These are phyloP conservation scores for Neomonachus schauinslandi DNA, from an alignment of 2,113 vertebrate genomes.

Conservation along the genomic window DNA sequence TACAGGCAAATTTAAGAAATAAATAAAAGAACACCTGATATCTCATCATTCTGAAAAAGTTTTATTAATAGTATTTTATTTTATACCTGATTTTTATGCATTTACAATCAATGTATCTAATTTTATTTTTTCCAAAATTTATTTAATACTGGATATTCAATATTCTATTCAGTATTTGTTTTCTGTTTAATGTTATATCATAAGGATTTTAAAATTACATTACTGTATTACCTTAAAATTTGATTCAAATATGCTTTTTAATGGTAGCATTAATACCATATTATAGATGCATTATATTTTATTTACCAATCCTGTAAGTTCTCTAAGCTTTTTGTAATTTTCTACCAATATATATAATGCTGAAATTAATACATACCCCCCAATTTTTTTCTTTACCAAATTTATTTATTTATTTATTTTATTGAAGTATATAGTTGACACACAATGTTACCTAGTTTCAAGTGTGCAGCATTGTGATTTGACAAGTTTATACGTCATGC, in stretches of 20 bases:
- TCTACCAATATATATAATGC: background rate
- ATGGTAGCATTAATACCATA: background rate
- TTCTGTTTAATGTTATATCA: background rate
- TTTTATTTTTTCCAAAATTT: background rate
- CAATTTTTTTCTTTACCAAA: background rate
- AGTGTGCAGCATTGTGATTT: background rate
- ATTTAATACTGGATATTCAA: background rate
- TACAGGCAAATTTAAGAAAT: background rate
- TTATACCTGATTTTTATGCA: background rate
- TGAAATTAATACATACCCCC: background rate
- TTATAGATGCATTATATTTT: background rate
- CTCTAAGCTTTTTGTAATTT: background rate
- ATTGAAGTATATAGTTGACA: background rate
- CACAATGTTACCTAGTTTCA: background rate
- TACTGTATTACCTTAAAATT: background rate
- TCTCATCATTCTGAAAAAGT: background rate
- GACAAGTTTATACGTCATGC: background rate
- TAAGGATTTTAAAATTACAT: background rate
- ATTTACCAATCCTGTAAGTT: background rate
- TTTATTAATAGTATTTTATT: background rate
- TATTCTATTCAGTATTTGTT: background rate
- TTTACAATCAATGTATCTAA: background rate
- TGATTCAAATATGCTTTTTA: background rate
- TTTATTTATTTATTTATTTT: background rate
- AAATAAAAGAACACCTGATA: background rate